Evolutionary conservation across 2,113 vertebrate species (phyloP).

Genomic region (human (Homo sapiens)): DNA sequence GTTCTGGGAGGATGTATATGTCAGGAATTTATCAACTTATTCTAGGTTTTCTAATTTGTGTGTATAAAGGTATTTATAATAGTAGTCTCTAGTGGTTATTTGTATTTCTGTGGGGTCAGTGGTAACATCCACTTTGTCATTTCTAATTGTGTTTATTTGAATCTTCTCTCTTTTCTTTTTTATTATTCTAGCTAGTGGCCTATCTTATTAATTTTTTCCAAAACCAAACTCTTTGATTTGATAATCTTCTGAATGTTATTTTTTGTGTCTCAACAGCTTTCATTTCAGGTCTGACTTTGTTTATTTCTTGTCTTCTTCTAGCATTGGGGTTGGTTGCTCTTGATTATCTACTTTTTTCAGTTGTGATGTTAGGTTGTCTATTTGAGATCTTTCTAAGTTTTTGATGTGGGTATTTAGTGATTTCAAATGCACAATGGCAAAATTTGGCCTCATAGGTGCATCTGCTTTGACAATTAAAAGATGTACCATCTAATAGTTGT

Average conservation of each 20-base stretch:
- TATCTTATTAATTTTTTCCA: background rate
- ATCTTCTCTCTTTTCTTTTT: background rate
- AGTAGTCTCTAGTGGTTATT: no score
- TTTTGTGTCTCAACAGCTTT: background rate
- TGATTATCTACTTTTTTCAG: background rate
- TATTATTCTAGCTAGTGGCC: background rate
- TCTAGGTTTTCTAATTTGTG: no score
- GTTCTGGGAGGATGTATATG: no score
- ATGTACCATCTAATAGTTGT: background rate
- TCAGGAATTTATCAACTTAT: no score
- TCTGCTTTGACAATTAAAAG: slow-evolving; percentile 63
- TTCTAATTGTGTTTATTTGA: background rate
- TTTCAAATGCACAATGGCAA: slow-evolving; percentile 77
- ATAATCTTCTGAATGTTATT: background rate
- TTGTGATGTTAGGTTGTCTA: background rate
- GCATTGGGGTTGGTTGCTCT: background rate
- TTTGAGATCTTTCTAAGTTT: background rate
- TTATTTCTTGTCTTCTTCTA: background rate
- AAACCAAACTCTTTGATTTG: background rate
- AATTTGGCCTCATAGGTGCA: slow-evolving; percentile 77
- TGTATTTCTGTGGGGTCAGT: background rate
- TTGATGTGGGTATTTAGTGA: slow-evolving; percentile 14
- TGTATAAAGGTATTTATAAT: no score
- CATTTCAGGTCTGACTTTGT: background rate
- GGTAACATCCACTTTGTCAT: background rate